Percentiles rank a stretch among this genome's conserved stretches.
Conservation (phyloP, 2,113 vertebrate genomes). For the Galemys pyrenaicus region DNA sequence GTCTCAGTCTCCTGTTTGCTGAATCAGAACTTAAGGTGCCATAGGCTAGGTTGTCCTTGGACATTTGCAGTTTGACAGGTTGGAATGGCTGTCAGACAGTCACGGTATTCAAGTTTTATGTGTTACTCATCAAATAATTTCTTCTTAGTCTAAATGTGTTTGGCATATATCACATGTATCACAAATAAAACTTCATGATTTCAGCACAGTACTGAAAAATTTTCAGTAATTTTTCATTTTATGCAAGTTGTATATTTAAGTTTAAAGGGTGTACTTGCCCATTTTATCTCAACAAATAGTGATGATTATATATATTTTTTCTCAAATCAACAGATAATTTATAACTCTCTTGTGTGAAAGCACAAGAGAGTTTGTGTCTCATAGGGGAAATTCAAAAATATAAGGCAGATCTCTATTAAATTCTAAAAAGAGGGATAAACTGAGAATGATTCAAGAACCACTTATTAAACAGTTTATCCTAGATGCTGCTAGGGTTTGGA, state of each 20-base stretch:
- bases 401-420: neutral
- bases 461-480: neutral
- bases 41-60: neutral
- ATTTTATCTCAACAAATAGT: neutral
- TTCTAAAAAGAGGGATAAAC: neutral
- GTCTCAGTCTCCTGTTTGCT: neutral
- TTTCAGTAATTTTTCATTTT: constrained; percentile 37
- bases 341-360: neutral
- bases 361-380: neutral
- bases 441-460: neutral
- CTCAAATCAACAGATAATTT: neutral
- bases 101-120: neutral
- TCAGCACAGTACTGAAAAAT: neutral
- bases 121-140: constrained; percentile 39
- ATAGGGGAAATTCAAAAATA: neutral
- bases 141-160: neutral
- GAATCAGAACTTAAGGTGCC: neutral
- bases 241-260: neutral
- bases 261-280: neutral
- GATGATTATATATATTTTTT: neutral
- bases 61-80: neutral
- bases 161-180: neutral
- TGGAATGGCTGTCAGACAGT: neutral
- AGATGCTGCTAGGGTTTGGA: neutral
- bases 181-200: neutral